Evolutionary conservation across 2,113 vertebrate genomes (phyloP), one percentile per base, ranked within the genome.

Genomic region (Hippocampus abdominalis): DNA sequence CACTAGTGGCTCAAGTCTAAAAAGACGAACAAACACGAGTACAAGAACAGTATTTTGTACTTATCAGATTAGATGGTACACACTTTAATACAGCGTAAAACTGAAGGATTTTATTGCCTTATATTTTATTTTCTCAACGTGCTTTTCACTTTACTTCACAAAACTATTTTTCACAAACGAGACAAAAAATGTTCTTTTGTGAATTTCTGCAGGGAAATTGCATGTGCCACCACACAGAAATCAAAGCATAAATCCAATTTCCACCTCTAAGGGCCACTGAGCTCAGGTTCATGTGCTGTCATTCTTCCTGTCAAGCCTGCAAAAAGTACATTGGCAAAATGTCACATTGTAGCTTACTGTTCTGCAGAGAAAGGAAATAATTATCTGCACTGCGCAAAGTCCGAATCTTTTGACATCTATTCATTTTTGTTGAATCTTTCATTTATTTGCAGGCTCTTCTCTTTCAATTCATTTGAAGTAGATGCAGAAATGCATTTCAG

Each of bases 201-300:
- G 61, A 49, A 27, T 46, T 65, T 29, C 42, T 48, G 23, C 44
- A 49, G 42, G 11, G 10, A 57, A 23, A 73, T 67, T 54, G 70
- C 23, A 5, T 56, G 64, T 84, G 80, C 78, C 69, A 76, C 23
- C 66, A 73, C 62, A 64, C 65, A 68, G 64, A 73, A 51, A 74
- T 51, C 65, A 77, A 48, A 82, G 73, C 75, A 63, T 62, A 15
- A 59, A 54, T 70, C 61, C 77, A 72, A 79, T 81, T 72, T 59
- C 3, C 29, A 48, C 16, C 71, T 66, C 60, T 62, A n/a, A 77
- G 16, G 61, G 64, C 46, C 62, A 71, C 64, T 79, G 74, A 75
- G 68, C 76, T 71, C 3, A 62, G 64, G 64, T 72, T 77, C 73
- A 71, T 42, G 29, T 71, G 80, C 65, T 77, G 69, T 77, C 62